phyloP scores from a whole-genome alignment of 2,797 vertebrate species.

The Pteropus rufus region DNA sequence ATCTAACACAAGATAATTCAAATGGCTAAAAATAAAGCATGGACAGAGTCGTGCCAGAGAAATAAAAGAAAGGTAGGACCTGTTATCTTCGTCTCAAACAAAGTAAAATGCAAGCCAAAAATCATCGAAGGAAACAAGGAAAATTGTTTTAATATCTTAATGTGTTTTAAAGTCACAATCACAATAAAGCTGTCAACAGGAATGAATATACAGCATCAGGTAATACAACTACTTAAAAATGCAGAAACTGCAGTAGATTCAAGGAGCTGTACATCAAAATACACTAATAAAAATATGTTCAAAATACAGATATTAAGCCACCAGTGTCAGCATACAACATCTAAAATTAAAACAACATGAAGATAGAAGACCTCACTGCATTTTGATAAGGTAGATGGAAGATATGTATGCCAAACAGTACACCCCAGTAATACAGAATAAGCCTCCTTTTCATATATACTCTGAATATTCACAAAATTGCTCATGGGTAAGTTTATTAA shows the following conservation, averaged over 20 bases:
- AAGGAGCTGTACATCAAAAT: not conserved
- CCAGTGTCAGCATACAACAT: not conserved
- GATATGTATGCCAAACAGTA: not conserved
- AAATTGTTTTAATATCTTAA: not conserved
- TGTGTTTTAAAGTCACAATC: not conserved
- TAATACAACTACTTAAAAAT: not conserved
- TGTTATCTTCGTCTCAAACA: not conserved
- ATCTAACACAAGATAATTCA: not conserved
- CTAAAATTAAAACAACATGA: not conserved
- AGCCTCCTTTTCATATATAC: not conserved
- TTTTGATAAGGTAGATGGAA: not conserved
- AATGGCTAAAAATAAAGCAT: not conserved
- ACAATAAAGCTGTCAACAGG: not conserved
- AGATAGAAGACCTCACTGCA: not conserved
- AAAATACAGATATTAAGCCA: not conserved
- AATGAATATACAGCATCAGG: not conserved
- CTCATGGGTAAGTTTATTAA: not conserved
- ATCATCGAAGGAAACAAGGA: not conserved
- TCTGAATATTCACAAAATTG: not conserved
- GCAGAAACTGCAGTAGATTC: not conserved
- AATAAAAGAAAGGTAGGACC: not conserved
- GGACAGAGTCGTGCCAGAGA: not conserved
- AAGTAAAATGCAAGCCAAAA: not conserved
- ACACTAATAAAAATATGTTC: not conserved
- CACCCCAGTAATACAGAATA: not conserved